phyloP scores from a whole-genome alignment of 2,113 vertebrate species.

The western clawed frog (Xenopus tropicalis) region DNA sequence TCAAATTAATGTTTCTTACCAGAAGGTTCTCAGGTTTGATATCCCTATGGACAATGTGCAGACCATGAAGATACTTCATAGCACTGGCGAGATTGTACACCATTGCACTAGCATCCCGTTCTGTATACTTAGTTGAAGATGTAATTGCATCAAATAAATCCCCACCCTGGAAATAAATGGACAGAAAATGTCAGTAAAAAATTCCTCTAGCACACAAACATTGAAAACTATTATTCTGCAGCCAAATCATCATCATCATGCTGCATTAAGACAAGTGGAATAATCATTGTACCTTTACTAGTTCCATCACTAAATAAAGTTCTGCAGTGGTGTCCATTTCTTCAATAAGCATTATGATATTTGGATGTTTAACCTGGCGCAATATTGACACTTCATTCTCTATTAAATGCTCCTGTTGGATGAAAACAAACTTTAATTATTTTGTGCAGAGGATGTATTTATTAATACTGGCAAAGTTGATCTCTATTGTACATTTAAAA shows the following conservation, averaged over 20 bases:
- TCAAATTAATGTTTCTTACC: conserved; percentile 58
- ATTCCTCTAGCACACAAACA: neutral
- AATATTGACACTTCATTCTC: conserved; percentile 94
- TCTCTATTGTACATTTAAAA: too few species aligned
- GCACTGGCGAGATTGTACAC: conserved; percentile 88
- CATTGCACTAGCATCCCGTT: conserved; percentile 89
- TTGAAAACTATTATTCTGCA: too few species aligned
- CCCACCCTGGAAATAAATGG: conserved; percentile 71
- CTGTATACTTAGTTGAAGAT: conserved; percentile 92
- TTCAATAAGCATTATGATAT: conserved; percentile 96
- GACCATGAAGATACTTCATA: conserved; percentile 86
- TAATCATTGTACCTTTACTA: conserved; percentile 80
- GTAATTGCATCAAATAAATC: conserved; percentile 96
- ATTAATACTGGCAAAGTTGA: too few species aligned
- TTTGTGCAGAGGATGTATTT: too few species aligned
- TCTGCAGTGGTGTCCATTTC: conserved; percentile 89
- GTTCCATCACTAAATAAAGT: conserved; percentile 93
- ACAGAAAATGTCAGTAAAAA: neutral
- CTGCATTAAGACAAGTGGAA: neutral
- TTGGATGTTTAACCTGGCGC: conserved; percentile 90
- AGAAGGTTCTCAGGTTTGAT: conserved; percentile 97
- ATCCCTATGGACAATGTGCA: conserved; percentile 92
- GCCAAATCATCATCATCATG: too few species aligned
- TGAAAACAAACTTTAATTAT: neutral
- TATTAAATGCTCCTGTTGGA: conserved; percentile 87